phyloP scores from a whole-genome alignment of 2,797 vertebrate genomes.

The Allobates femoralis region DNA sequence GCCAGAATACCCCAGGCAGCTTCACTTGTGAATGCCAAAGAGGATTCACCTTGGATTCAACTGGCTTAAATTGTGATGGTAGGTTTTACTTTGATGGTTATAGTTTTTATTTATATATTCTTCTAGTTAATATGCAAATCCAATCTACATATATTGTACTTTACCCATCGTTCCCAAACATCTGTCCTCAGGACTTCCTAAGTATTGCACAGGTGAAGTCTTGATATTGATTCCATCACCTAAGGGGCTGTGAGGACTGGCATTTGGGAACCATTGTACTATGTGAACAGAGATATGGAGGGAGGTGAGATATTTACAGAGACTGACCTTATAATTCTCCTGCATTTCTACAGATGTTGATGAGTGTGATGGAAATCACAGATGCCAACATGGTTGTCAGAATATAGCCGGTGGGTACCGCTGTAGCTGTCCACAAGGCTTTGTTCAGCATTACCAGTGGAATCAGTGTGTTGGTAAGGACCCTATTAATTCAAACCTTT shows the following conservation, averaged over 20 bases:
- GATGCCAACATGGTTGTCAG: constrained; percentile 86
- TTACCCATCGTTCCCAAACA: too few species aligned
- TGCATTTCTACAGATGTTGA: constrained; percentile 76
- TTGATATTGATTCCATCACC: too few species aligned
- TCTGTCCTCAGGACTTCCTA: too few species aligned
- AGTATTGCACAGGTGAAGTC: too few species aligned
- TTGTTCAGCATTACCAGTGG: constrained; percentile 86
- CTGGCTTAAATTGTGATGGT: constrained; percentile 85
- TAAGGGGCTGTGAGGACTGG: too few species aligned
- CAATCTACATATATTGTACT: background rate
- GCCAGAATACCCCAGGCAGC: constrained; percentile 85
- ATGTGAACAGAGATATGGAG: too few species aligned
- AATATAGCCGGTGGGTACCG: constrained; percentile 83
- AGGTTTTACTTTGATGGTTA: constrained; percentile 32
- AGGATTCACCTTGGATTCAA: constrained; percentile 81
- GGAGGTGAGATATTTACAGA: background rate
- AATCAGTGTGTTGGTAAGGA: constrained; percentile 87
- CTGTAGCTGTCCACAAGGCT: constrained; percentile 84
- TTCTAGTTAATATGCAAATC: background rate
- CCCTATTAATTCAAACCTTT: background rate
- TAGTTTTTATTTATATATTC: background rate
- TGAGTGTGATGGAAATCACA: constrained; percentile 82
- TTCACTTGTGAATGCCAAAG: constrained; percentile 85
- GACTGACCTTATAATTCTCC: constrained; percentile 8
- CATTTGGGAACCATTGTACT: too few species aligned